Percentiles rank a stretch among this genome's conserved stretches.
phyloP scores from a whole-genome alignment of 2,797 vertebrate genomes.

The Carcharodon carcharias region DNA sequence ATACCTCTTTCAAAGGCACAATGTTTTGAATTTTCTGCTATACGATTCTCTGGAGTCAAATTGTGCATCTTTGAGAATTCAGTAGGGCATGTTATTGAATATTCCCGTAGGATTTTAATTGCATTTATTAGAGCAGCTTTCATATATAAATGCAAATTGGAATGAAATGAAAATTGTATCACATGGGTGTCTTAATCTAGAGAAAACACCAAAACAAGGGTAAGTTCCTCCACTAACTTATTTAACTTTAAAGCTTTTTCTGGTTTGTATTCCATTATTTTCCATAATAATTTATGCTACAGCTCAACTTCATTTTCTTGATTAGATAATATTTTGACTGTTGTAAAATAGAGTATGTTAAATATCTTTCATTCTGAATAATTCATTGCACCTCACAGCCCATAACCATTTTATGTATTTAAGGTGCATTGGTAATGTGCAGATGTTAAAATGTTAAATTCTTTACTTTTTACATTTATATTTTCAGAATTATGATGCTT shows the following conservation, averaged over 20 bases:
- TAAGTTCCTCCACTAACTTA: neutral
- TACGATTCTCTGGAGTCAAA: neutral
- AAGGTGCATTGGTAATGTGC: neutral
- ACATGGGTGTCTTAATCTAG: neutral
- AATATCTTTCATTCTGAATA: neutral
- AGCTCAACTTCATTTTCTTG: neutral
- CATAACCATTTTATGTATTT: neutral
- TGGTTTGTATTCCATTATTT: neutral
- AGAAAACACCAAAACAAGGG: neutral
- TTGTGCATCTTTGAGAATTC: neutral
- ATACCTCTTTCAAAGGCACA: too few relatives aligned
- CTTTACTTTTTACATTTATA: constrained; percentile 45
- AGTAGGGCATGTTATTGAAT: neutral
- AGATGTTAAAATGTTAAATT: constrained; percentile 22
- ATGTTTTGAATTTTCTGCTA: neutral
- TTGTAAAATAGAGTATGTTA: neutral
- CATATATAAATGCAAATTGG: neutral
- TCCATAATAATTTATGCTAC: too few relatives aligned
- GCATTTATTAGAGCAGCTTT: neutral
- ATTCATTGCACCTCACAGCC: neutral
- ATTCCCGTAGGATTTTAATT: neutral
- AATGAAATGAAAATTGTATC: neutral
- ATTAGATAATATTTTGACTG: neutral
- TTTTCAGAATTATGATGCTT: constrained; percentile 93
- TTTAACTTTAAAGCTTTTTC: neutral